Evolutionary conservation across 1,140 invertebrate species (phyloP).

Genomic region (Oscheius sp.): DNA sequence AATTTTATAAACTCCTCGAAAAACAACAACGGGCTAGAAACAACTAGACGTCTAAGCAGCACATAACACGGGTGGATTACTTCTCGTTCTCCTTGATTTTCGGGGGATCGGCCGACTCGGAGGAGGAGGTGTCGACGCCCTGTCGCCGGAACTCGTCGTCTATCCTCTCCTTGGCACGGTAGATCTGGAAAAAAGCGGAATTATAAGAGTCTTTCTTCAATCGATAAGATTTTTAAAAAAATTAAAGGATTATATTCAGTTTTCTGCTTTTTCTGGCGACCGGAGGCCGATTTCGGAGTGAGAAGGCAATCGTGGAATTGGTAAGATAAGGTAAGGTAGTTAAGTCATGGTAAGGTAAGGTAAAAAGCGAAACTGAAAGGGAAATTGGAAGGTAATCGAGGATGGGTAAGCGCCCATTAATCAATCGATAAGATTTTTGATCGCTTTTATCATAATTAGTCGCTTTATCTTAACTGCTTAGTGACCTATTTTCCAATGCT

Average conservation of each 20-base stretch:
- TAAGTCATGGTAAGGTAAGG: too few species aligned
- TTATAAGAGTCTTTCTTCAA: not conserved
- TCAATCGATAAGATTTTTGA: too few species aligned
- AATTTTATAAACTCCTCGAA: too few species aligned
- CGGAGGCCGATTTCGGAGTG: too few species aligned
- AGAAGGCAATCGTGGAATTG: too few species aligned
- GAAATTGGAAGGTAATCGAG: too few species aligned
- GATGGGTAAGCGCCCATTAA: too few species aligned
- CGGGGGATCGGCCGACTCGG: not conserved
- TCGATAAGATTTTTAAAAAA: not conserved
- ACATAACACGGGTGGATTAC: not conserved
- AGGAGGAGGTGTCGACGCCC: constrained; percentile 13
- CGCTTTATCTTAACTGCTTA: not conserved
- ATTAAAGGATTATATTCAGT: too few species aligned
- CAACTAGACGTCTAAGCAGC: not conserved
- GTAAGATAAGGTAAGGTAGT: too few species aligned
- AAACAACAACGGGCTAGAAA: too few species aligned
- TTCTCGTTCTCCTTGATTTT: not conserved
- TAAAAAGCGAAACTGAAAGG: too few species aligned
- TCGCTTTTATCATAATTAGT: not conserved
- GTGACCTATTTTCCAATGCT: not conserved
- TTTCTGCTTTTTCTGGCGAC: too few species aligned
- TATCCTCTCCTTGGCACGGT: constrained; percentile 84
- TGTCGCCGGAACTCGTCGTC: constrained; percentile 72
- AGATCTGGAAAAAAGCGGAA: constrained; percentile 64